phyloP scores from a whole-genome alignment of 2,113 vertebrate species.

The Ovis aries region ARS-UI_Ramb_v3.0 NC_056054.1:156138501-156139000 shows the following conservation, averaged over 20 bases:
- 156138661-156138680: not conserved
- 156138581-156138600: no score
- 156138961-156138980: not conserved
- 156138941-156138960: not conserved
- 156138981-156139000: not conserved
- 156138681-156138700: not conserved
- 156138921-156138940: not conserved
- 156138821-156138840: not conserved
- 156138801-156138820: not conserved
- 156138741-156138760: not conserved
- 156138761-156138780: not conserved
- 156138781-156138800: not conserved
- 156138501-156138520: not conserved
- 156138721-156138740: not conserved
- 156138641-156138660: not conserved
- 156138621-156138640: not conserved
- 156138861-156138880: not conserved
- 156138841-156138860: not conserved
- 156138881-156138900: not conserved
- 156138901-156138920: not conserved
- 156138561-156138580: not conserved
- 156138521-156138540: not conserved
- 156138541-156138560: not conserved
- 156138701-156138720: not conserved
- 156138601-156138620: not conserved